Evolutionary conservation across 1,140 invertebrate genomes (phyloP), one percentile per base, ranked within the genome.

Genomic region (Drosophila murphyi): DNA sequence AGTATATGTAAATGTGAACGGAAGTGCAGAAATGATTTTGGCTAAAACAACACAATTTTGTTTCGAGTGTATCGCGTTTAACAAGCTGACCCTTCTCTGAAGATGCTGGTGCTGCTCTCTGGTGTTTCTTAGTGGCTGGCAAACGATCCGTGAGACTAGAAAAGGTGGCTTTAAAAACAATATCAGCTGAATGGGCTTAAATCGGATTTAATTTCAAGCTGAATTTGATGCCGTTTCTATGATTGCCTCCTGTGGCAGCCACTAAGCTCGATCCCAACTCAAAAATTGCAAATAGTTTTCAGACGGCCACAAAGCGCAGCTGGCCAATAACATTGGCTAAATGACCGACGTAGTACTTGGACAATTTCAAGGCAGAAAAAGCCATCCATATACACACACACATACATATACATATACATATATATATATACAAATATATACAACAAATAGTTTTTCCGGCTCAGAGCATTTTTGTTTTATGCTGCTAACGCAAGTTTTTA

Each of bases 401-500:
- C 4, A 31, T 37, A 57, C 37, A 57, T 7, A 28, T 5, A 41
- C 2, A 41, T 12, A 56, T 12, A n/a, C n/a, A 29, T 6, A 28
- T 12, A 28, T 5, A 8, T 32, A n/a, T n/a, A 4, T 29, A 54
- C 34, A 34, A 20, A 20, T 6, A 43, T 4, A 43, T 32, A 64
- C 57, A 50, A 59, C 32, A 59, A 67, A 67, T 67, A 67, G 55
- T 67, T 67, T 51, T 72, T 59, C 62, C 63, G 39, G 63, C 63
- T 67, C 47, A 32, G 28, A 70, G 54, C 61, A 41, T 70, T 74
- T 57, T 56, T 69, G 65, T 57, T 75, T 75, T 63, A 56, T 63
- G 67, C 65, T 75, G 59, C 52, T 70, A 71, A 75, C 64, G 57
- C 72, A 75, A 75, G 57, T 71, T 75, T 75, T 71, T 75, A 75